Evolutionary conservation across 2,113 vertebrate genomes (phyloP).

Genomic region (Cavia porcellus): DNA sequence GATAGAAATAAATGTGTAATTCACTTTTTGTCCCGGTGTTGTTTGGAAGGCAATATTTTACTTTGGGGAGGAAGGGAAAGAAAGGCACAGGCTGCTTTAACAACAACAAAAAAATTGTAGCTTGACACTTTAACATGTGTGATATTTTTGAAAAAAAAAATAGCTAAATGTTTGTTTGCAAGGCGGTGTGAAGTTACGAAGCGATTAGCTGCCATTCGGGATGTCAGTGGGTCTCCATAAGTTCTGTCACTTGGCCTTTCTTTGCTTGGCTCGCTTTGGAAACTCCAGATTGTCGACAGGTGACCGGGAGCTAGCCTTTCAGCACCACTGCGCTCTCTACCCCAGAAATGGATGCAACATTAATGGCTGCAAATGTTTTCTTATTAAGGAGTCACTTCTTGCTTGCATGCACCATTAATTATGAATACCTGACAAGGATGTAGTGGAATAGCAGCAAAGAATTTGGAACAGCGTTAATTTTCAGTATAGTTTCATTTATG

Average conservation of each 20-base stretch:
- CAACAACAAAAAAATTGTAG: background rate
- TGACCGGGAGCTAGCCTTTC: conserved; percentile 82
- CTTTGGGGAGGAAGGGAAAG: conserved; percentile 45
- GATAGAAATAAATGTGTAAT: background rate
- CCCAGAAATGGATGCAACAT: background rate
- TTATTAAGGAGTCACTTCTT: conserved; percentile 53
- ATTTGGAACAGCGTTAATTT: background rate
- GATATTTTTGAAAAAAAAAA: too few relatives aligned
- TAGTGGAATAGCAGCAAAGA: background rate
- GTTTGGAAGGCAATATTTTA: conserved; percentile 30
- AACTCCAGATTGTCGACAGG: conserved; percentile 23
- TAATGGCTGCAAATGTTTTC: conserved; percentile 37
- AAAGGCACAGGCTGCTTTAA: background rate
- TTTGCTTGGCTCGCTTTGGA: background rate
- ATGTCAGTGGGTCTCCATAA: background rate
- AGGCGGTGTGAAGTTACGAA: conserved; percentile 58
- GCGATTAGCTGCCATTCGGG: background rate
- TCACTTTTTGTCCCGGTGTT: conserved; percentile 6
- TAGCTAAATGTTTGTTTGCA: background rate
- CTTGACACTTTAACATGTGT: background rate
- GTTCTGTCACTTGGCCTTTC: background rate
- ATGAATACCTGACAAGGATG: conserved; percentile 54
- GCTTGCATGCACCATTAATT: conserved; percentile 55
- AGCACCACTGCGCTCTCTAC: conserved; percentile 64
- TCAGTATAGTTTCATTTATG: background rate